Evolutionary conservation across 2,113 vertebrate genomes (phyloP).

Genomic region (Orcinus orca): DNA sequence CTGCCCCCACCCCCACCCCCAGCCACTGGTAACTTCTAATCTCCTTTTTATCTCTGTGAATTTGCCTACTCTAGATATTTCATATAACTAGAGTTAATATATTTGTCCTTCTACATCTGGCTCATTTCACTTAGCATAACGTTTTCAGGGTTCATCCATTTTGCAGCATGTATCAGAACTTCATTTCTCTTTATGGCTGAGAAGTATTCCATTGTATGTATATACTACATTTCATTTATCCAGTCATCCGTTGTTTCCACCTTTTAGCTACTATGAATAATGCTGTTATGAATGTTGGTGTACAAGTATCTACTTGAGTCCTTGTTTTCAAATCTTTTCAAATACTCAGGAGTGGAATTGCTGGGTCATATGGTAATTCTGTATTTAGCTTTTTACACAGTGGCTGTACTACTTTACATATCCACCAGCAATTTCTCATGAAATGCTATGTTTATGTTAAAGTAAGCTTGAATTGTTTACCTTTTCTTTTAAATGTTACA

Average conservation of each 20-base stretch:
- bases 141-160: not conserved
- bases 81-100: not conserved
- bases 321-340: not conserved
- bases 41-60: not conserved
- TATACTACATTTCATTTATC: not conserved
- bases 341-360: no score
- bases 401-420: not conserved
- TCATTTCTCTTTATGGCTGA: not conserved
- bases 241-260: not conserved
- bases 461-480: not conserved
- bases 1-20: fast-evolving
- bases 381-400: not conserved
- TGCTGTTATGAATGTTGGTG: not conserved
- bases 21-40: not conserved
- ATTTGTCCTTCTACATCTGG: not conserved
- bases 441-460: slow-evolving; percentile 12
- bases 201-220: not conserved
- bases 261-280: not conserved
- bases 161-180: not conserved
- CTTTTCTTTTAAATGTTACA: slow-evolving; percentile 36
- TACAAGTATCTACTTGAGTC: not conserved
- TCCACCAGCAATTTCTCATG: not conserved
- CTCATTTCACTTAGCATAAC: not conserved
- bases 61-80: slow-evolving; percentile 18
- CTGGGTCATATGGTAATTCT: not conserved